Percentiles rank a stretch among this genome's conserved stretches.
phyloP scores from a whole-genome alignment of 1,140 invertebrate genomes.

The Glomeris maerens region DNA sequence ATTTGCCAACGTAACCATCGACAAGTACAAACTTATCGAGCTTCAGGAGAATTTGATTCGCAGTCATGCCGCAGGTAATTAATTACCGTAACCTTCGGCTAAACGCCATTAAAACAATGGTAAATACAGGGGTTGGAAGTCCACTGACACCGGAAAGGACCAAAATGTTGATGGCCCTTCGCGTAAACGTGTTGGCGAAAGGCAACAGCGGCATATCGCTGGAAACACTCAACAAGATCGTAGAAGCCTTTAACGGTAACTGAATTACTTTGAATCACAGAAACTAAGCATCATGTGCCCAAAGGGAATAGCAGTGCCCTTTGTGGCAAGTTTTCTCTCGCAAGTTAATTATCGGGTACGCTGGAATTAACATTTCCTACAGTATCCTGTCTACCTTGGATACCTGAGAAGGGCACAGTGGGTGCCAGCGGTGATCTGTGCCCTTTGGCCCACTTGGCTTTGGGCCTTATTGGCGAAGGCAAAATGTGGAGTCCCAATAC shows the following conservation, averaged over 20 bases:
- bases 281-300: too few species aligned
- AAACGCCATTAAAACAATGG: neutral
- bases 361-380: neutral
- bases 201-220: conserved; percentile 55
- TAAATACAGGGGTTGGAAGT: conserved; percentile 42
- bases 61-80: conserved; percentile 45
- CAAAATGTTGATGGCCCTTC: conserved; percentile 50
- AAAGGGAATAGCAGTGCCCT: too few species aligned
- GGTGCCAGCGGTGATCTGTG: conserved; percentile 59
- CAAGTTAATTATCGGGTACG: too few species aligned
- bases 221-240: conserved; percentile 42
- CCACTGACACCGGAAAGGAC: conserved; percentile 46
- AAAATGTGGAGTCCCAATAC: conserved; percentile 59
- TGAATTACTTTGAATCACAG: too few species aligned
- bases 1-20: conserved; percentile 47
- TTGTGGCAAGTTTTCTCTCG: too few species aligned
- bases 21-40: conserved; percentile 42
- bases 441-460: conserved; percentile 51
- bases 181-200: conserved; percentile 58
- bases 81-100: neutral
- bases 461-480: conserved; percentile 58
- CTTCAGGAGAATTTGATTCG: conserved; percentile 55
- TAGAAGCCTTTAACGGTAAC: conserved; percentile 56
- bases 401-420: conserved; percentile 58
- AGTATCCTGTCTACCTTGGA: conserved; percentile 54